These are phyloP conservation scores for Athalia cordata DNA, from an alignment of 2,888 invertebrate genomes.

Conservation along the genomic window DNA sequence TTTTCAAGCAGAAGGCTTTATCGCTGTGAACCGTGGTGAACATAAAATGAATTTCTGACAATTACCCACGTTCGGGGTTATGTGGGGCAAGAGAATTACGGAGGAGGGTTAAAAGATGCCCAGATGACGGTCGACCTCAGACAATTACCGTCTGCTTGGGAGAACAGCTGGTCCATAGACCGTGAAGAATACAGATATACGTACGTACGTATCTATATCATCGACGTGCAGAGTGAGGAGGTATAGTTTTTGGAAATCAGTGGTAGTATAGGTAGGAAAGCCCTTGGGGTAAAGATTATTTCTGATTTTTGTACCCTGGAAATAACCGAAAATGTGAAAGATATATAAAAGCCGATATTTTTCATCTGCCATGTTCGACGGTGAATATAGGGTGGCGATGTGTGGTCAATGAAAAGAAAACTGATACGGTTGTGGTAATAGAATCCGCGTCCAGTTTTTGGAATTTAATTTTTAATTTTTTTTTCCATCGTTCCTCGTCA, in stretches of 20 bases:
- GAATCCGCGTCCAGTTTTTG: conserved; percentile 14
- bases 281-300: conserved; percentile 2
- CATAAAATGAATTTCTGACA: conserved; percentile 25
- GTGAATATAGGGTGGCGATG: neutral
- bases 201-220: no score
- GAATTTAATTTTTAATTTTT: conserved; percentile 20
- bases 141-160: conserved; percentile 36
- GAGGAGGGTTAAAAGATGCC: conserved; percentile 23
- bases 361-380: neutral
- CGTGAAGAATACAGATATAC: neutral
- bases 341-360: neutral
- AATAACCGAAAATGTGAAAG: neutral
- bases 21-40: neutral
- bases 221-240: no score
- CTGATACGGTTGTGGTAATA: conserved; percentile 15
- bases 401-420: conserved; percentile 1
- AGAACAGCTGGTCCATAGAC: conserved; percentile 35
- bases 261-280: neutral
- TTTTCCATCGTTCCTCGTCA: no score
- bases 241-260: conserved; percentile 5
- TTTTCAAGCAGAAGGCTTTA: neutral
- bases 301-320: neutral
- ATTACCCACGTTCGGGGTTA: conserved; percentile 8
- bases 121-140: conserved; percentile 38
- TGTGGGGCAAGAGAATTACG: conserved; percentile 28